Evolutionary conservation across 2,113 vertebrate species (phyloP), one percentile per base, ranked within the genome.

Genomic region (Melanerpes aurifrons): DNA sequence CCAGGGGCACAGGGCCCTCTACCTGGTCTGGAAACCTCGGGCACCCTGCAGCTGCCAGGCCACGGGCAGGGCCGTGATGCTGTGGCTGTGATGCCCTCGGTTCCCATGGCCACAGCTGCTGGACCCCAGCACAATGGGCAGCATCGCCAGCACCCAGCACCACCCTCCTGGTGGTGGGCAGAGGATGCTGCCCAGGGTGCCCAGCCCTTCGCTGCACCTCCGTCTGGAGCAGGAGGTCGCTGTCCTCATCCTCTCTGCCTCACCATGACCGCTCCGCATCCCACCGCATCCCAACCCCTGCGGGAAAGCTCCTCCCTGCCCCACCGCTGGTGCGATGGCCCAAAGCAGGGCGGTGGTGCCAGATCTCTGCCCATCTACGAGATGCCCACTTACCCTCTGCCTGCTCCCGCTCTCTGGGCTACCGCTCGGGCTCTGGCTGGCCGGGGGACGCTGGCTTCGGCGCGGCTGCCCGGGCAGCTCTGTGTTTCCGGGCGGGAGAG

Each of bases 291-390:
- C 67, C 19, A 12, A 1, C 9, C n/a, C 13, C n/a, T 12, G 6
- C 26, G 5, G 1, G 7, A 4, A 12, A 56, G 7, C 45, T 24
- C 9, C 28, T 54, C 64, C 40, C 1, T 0, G 73, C 22, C 50
- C 17, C 0, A 0, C 66, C 3, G 32, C 56, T 9, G 21, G 56
- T 1, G 4, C 1, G 1, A 8, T 1, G 5, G 58, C 35, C 17
- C 1, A 1, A 45, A 47, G 54, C 50, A 2, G 0, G 0, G 67
- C 0, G 0, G 7, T 21, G 54, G 45, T 12, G 37, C 4, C 59
- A 11, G 24, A 37, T 0, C 56, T 57, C 56, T 57, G 56, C 81
- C 57, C 32, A 16, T 32, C 64, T 68, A 21, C 20, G 4, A 45
- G 29, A 15, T 35, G n/a, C 61, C 75, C 8, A 1, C 68, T 87